phyloP scores from a whole-genome alignment of 1,140 invertebrate genomes.

The Drosophila carrolli region DNA sequence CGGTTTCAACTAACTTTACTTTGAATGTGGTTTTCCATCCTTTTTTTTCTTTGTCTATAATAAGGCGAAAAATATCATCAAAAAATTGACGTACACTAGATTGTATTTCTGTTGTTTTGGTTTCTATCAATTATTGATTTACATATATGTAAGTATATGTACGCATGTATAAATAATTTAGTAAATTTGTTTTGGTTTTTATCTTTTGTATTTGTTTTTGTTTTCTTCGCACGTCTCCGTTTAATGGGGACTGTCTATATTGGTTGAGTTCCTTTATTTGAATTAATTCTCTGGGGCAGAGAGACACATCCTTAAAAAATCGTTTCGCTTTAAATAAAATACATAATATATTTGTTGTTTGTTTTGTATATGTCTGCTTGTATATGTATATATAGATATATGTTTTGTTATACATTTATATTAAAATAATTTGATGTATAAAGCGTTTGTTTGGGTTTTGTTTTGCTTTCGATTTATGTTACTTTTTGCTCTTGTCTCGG shows the following conservation, averaged over 20 bases:
- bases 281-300: constrained; percentile 34
- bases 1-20: constrained; percentile 38
- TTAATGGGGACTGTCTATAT: constrained; percentile 35
- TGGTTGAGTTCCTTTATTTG: constrained; percentile 39
- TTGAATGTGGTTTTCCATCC: constrained; percentile 17
- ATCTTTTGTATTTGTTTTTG: constrained; percentile 22
- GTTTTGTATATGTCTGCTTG: constrained; percentile 67
- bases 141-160: constrained; percentile 59
- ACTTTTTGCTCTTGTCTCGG: constrained; percentile 39
- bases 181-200: constrained; percentile 58
- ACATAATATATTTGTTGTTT: constrained; percentile 56
- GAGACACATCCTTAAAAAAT: constrained; percentile 53
- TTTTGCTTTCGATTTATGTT: constrained; percentile 6
- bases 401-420: constrained; percentile 73
- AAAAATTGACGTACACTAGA: constrained; percentile 83
- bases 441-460: constrained; percentile 67
- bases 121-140: constrained; percentile 54
- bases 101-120: constrained; percentile 65
- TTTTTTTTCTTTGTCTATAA: constrained; percentile 67
- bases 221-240: constrained; percentile 3
- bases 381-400: constrained; percentile 75
- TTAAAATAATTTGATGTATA: constrained; percentile 82
- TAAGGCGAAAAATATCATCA: constrained; percentile 83
- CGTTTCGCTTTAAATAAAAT: constrained; percentile 63
- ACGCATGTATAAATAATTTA: constrained; percentile 53